Evolutionary conservation across 2,113 vertebrate species (phyloP), one percentile per base, ranked within the genome.

Genomic region (Hoplias malabaricus): DNA sequence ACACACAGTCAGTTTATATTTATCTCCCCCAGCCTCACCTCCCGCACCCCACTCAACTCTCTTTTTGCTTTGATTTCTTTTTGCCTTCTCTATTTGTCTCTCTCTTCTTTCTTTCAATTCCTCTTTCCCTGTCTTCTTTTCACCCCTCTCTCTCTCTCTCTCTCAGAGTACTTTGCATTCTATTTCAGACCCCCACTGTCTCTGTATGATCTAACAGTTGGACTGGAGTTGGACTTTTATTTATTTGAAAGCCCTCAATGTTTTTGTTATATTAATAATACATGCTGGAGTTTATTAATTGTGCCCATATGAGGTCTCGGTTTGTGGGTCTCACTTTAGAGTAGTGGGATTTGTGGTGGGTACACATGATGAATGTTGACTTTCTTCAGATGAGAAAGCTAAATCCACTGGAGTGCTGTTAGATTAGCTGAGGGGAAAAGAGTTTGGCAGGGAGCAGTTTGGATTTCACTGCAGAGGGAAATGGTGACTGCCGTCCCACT

Each of bases 341-440:
- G 5, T 59, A 25, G 16, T 42, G 25, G 54, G 23, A 40, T 56
- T 57, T 73, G 54, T 43, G 40, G 23, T 42, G 13, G 19, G 42
- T 67, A 12, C 63, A 36, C 23, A 23, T 74, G 56, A 75, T 69
- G 36, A 69, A 78, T 69, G 29, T 8, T 34, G 63, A 62, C 36
- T 61, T 65, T 72, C 48, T 67, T 50, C 50, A 54, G 23, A 53
- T 33, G 63, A 59, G 25, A 29, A 70, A 29, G 36, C 56, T 65
- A 65, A 42, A 63, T 80, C 43, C 42, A 46, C 25, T 27, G 50
- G 29, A 63, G 65, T 27, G 11, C 50, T 56, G 25, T 36, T 33
- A 61, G 48, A 56, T 23, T 33, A 56, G 29, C 50, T 31, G n/a
- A 61, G 27, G 50, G 42, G 53, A 59, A 77, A 67, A 65, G 13